Evolutionary conservation across 2,113 vertebrate species (phyloP).

Genomic region (Leucosticte australis): DNA sequence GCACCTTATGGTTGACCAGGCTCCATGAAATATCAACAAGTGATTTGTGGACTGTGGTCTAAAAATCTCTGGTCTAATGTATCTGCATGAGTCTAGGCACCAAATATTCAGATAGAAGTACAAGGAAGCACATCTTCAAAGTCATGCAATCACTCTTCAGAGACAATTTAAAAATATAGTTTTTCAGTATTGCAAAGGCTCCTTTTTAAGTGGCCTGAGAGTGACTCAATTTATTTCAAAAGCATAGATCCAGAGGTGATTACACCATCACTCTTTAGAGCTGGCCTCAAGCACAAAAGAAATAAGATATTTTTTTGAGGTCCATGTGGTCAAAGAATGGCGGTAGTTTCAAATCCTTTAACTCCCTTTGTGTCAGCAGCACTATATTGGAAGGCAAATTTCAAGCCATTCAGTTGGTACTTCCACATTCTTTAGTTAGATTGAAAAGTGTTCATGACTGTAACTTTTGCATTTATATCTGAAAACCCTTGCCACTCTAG

Average conservation of each 20-base stretch:
- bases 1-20: neutral
- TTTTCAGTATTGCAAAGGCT: conserved; percentile 20
- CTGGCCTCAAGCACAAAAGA: neutral
- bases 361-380: conserved; percentile 48
- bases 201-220: neutral
- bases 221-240: neutral
- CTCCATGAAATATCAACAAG: neutral
- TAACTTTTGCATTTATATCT: neutral
- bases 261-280: neutral
- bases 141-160: conserved; percentile 2
- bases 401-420: neutral
- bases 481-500: neutral
- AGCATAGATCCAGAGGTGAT: neutral
- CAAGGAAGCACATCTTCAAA: conserved; percentile 35
- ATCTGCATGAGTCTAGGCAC: conserved; percentile 19
- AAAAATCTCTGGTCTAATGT: conserved; percentile 23
- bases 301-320: neutral
- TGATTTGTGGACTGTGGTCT: neutral
- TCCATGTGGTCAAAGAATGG: neutral
- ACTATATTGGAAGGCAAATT: conserved; percentile 17
- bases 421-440: neutral
- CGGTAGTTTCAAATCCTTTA: neutral
- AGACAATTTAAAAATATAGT: conserved; percentile 3
- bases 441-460: neutral
- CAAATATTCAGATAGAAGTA: conserved; percentile 34